Evolutionary conservation across 2,888 invertebrate species (phyloP).

Genomic region (Thymelicus acteon): DNA sequence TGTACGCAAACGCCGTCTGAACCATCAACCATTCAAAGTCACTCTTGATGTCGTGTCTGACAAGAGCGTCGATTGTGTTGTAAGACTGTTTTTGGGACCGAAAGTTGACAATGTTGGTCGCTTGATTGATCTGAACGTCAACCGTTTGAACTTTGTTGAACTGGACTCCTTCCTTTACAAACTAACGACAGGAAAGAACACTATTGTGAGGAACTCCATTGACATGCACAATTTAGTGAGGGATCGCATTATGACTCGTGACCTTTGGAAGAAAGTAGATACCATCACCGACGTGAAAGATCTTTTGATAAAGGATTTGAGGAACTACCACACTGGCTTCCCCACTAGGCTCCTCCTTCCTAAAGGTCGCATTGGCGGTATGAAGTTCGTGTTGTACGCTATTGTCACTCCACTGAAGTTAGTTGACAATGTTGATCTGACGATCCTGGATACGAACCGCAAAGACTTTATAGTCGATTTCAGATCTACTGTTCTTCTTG

Average conservation of each 20-base stretch:
- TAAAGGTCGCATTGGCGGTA: constrained; percentile 87
- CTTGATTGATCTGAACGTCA: constrained; percentile 82
- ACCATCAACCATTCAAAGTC: constrained; percentile 87
- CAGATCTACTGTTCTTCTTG: constrained; percentile 77
- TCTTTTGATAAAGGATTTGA: constrained; percentile 63
- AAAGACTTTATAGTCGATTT: constrained; percentile 72
- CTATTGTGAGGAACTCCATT: constrained; percentile 85
- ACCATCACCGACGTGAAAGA: constrained; percentile 75
- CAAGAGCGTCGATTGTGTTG: constrained; percentile 83
- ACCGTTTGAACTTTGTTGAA: constrained; percentile 87
- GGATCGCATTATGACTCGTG: constrained; percentile 87
- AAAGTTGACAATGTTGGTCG: constrained; percentile 86
- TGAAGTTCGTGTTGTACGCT: constrained; percentile 87
- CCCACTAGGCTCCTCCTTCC: constrained; percentile 90
- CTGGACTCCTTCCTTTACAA: constrained; percentile 86
- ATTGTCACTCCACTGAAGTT: constrained; percentile 84
- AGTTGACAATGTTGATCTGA: constrained; percentile 68
- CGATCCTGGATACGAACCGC: constrained; percentile 71
- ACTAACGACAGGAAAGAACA: constrained; percentile 87
- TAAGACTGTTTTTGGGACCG: constrained; percentile 89
- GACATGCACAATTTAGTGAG: constrained; percentile 87
- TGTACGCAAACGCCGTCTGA: constrained; percentile 86
- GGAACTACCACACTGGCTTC: constrained; percentile 86
- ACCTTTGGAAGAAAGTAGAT: constrained; percentile 86
- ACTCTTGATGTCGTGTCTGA: constrained; percentile 84